Evolutionary conservation across 2,113 vertebrate species (phyloP).

Genomic region (Corydoras sp.): DNA sequence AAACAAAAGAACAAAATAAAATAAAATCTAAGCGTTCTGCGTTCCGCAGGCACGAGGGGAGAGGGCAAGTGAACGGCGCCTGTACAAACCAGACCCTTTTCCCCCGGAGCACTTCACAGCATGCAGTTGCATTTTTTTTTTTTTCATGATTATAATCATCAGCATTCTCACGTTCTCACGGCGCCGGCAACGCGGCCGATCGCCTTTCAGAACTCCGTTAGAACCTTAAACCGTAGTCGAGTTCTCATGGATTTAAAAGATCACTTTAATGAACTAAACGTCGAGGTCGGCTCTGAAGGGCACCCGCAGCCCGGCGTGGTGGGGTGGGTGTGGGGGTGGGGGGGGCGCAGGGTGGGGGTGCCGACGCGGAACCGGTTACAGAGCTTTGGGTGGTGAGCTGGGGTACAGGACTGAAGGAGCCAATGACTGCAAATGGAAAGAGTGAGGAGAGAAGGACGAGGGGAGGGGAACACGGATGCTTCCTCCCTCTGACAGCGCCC

Average conservation of each 20-base stretch:
- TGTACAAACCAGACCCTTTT: conserved; percentile 40
- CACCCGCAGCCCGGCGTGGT: background rate
- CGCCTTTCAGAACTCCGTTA: conserved; percentile 57
- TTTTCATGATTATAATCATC: conserved; percentile 34
- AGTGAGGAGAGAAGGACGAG: background rate
- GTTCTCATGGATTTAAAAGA: conserved; percentile 55
- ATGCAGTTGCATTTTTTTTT: conserved; percentile 60
- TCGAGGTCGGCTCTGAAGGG: conserved; percentile 27
- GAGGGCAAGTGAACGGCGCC: conserved; percentile 16
- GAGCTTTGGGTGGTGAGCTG: background rate
- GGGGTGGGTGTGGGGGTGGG: no score
- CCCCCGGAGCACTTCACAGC: conserved; percentile 56
- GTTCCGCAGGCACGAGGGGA: conserved; percentile 31
- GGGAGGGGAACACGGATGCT: background rate
- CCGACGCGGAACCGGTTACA: background rate
- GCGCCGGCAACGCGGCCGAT: conserved; percentile 51
- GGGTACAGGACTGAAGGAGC: background rate
- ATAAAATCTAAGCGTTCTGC: conserved; percentile 41
- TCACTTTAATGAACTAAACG: conserved; percentile 51
- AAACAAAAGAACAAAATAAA: conserved; percentile 38
- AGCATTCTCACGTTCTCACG: conserved; percentile 44
- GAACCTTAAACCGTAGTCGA: conserved; percentile 58
- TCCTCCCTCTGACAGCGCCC: conserved; percentile 26
- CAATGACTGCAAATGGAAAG: background rate
- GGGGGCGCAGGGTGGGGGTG: no score